These are phyloP conservation scores for Phalacrocorax brasilianus DNA, from an alignment of 2,113 vertebrate genomes.

Conservation along the genomic window DNA sequence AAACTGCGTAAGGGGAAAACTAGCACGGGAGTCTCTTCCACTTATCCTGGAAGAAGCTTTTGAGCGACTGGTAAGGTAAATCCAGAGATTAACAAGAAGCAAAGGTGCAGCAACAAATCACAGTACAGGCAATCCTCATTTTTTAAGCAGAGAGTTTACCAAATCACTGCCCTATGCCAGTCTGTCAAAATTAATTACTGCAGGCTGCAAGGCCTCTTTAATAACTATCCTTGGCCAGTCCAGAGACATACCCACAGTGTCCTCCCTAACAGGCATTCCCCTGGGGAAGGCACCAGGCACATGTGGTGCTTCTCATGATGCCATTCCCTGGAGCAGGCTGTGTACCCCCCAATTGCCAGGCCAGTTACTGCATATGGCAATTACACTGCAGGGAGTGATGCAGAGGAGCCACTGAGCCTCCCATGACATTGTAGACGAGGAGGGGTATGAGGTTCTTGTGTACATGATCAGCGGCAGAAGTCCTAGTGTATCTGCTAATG, in stretches of 20 bases:
- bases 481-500: background rate
- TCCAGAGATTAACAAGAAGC: background rate
- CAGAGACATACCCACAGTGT: background rate
- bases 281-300: background rate
- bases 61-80: background rate
- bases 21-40: background rate
- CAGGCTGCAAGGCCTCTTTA: background rate
- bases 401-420: background rate
- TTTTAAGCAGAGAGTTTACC: background rate
- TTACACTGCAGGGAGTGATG: background rate
- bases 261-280: background rate
- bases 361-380: background rate
- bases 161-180: background rate
- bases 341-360: background rate
- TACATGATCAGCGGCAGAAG: background rate
- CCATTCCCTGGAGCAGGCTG: background rate
- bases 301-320: background rate
- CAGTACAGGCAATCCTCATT: background rate
- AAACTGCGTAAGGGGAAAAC: fast-evolving
- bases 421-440: background rate
- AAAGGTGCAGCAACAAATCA: background rate
- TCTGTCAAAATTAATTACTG: background rate
- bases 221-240: background rate
- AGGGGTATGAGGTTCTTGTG: background rate
- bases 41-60: background rate